Base-by-base conservation (phyloP, 2,888 invertebrate species). In the Coenonympha arcania region DNA sequence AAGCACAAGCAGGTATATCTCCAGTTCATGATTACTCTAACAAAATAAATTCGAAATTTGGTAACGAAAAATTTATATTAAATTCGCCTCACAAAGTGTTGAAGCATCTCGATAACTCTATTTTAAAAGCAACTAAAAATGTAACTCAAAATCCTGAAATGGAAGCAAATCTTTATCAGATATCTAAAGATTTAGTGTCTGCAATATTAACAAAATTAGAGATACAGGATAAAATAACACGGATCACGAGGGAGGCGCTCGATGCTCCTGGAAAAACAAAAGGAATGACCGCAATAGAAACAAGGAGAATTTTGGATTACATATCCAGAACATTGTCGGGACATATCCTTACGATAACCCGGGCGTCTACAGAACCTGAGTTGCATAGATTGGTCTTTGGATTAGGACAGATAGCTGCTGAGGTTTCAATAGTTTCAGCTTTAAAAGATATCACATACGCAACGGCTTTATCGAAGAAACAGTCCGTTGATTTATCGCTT, bases 221-320 rank as follows among this genome's bases (percentile, higher is more conserved):
- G 64, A 75, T 79, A 36, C 86, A 86, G 65, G 85, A 86, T 54
- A 86, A 84, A 72, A 82, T 86, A 28, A 86, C 86, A 2, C 74
- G 81, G 65, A 78, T 86, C 15, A 84, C 85, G 2, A 74, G 70
- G 58, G 83, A 85, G 58, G 86, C 86, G 8, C 65, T 85, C 3
- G 82, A 84, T 60, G 83, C 84, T 2, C 77, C 84, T 3, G 84
- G 84, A 0, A 81, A 77, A 64, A 78, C 71, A 57, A 84, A 80
- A 65, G 85, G 85, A 1, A 78, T 84, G 40, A 82, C 82, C 18
- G 86, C 86, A 8, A 86, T 86, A 55, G 86, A 86, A 59, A 85
- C 85, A 0, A 66, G 85, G 56, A 71, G 85, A 24, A 86, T 86
- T 60, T 63, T 86, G 45, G 86, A 86, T 63, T 85, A 84, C 41